A percentile compares a stretch with the other conserved stretches of the same genome.
These are phyloP conservation scores for Gymnodraco acuticeps DNA, from an alignment of 2,797 vertebrate genomes.

Conservation along the genomic window DNA sequence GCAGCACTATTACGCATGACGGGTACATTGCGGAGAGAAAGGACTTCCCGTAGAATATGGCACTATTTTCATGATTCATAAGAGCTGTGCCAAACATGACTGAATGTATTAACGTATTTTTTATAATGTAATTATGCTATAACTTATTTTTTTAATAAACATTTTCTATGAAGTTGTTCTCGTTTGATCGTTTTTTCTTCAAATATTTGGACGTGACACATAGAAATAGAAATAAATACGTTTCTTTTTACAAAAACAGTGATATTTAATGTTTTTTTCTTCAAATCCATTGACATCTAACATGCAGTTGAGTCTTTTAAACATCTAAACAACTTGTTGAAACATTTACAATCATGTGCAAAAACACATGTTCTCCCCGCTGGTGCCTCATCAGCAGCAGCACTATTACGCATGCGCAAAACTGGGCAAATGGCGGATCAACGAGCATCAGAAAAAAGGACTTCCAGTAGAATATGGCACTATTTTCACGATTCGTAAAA, in stretches of 20 bases:
- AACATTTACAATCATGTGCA: too few species aligned
- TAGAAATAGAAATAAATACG: too few species aligned
- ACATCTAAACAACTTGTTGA: background rate
- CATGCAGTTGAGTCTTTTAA: background rate
- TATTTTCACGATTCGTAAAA: too few species aligned
- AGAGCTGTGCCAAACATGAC: constrained; percentile 18
- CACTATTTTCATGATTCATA: background rate
- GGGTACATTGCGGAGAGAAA: background rate
- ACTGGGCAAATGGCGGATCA: too few species aligned
- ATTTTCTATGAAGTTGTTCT: constrained; percentile 11
- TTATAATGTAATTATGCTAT: constrained; percentile 32
- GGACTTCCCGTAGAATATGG: background rate
- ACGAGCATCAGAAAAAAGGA: too few species aligned
- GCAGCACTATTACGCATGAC: constrained; percentile 45
- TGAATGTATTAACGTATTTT: constrained; percentile 23
- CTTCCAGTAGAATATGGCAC: too few species aligned
- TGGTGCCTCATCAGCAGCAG: too few species aligned
- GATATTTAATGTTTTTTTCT: too few species aligned
- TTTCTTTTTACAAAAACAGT: too few species aligned
- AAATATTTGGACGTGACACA: too few species aligned
- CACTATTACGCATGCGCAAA: too few species aligned
- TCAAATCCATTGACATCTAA: background rate
- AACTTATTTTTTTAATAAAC: constrained; percentile 69
- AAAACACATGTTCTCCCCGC: too few species aligned
- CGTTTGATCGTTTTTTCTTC: background rate